Evolutionary conservation across 2,888 invertebrate species (phyloP).

Genomic region (Rotaria macrura): DNA sequence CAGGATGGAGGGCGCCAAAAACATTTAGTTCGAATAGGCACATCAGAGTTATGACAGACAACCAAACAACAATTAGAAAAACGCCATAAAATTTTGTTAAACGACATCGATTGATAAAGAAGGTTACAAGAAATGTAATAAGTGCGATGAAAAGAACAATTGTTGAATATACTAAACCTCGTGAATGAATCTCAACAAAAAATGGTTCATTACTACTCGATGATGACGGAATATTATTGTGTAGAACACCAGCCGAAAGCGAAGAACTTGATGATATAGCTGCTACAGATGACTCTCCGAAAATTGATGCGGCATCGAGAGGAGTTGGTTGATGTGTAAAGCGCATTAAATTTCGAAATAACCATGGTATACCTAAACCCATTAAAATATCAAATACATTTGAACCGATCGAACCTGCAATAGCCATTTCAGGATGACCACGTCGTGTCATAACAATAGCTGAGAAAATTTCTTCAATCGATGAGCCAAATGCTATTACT

Average conservation of each 20-base stretch:
- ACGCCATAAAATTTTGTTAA: conserved; percentile 11
- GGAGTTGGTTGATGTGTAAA: background rate
- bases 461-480: conserved; percentile 44
- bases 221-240: background rate
- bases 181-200: conserved; percentile 4
- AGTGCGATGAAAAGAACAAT: conserved; percentile 5
- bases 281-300: background rate
- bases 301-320: background rate
- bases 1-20: background rate
- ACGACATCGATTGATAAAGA: conserved; percentile 15
- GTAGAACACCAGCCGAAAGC: background rate
- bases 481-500: conserved; percentile 45
- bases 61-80: conserved; percentile 20
- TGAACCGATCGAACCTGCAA: conserved; percentile 46
- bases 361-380: conserved; percentile 46
- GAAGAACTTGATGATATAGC: background rate
- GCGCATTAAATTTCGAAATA: conserved; percentile 23
- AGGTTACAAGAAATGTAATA: background rate
- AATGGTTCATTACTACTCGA: background rate
- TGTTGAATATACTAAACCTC: conserved; percentile 21
- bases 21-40: conserved; percentile 15
- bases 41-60: background rate
- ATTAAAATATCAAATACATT: conserved; percentile 46
- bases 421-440: conserved; percentile 48
- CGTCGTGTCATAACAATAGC: conserved; percentile 44